Base-by-base conservation (phyloP, 2,797 vertebrate species). In the Anguilla megastoma region DNA sequence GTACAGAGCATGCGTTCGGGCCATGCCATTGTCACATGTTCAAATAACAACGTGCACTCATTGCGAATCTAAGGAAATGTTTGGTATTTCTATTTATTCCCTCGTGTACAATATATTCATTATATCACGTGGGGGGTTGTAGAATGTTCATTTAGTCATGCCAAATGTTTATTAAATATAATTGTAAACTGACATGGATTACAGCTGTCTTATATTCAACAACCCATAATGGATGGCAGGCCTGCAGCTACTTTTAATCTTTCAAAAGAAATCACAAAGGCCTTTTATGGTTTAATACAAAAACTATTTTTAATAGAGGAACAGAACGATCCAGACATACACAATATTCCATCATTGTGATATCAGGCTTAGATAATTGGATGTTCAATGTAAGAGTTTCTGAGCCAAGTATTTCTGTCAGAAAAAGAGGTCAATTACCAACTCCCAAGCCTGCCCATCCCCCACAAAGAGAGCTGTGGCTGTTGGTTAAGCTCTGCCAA, bases 1-100 rank as follows among this genome's bases (percentile, higher is more conserved):
- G 58, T 69, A 79, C 54, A 87, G 92, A 89, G 90, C 92, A 91
- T 93, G 92, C 90, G 92, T 89, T 60, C 6, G 30, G 8, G 24
- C 74, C 33, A 30, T 27, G 66, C 1, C 48, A 63, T 24, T 63
- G 87, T 90, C 90, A 90, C 88, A 27, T 87, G 89, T 88, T 50
- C 45, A 24, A 85, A 63, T 86, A 90, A 90, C 90, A 89, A 88
- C 88, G 86, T 85, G 41, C 60, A 12, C 24, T 58, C 21, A 66
- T 52, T 56, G 69, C n/a, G 79, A 80, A 48, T 41, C 3, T 21
- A 3, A 79, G 36, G 18, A 79, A 41, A 79, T 50, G 45, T 50
- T 50, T 82, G 45, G 41, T 50, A 45, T 48, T 50, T 82, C 16
- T 24, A n/a, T 50, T 50, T 7, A 50, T 82, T 3, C 45, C 36